phyloP scores from a whole-genome alignment of 2,113 vertebrate species.

The Ammospiza nelsoni region DNA sequence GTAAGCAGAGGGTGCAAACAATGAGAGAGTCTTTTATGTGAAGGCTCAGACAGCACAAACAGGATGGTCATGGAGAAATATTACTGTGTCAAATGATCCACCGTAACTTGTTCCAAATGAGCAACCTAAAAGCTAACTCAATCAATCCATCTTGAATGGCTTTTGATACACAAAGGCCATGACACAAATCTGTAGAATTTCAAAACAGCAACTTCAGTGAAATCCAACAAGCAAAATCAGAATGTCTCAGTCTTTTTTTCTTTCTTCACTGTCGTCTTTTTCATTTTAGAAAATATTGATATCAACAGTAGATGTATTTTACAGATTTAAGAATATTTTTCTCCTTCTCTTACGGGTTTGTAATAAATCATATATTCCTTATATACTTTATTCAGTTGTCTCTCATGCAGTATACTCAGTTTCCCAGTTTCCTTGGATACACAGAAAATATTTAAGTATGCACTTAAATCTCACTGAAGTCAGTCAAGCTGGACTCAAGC shows the following conservation, averaged over 20 bases:
- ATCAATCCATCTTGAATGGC: neutral
- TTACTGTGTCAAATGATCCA: neutral
- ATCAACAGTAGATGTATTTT: neutral
- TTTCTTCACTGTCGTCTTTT: neutral
- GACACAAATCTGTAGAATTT: neutral
- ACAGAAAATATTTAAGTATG: neutral
- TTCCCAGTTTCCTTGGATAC: neutral
- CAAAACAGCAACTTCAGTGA: neutral
- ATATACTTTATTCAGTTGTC: neutral
- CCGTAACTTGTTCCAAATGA: neutral
- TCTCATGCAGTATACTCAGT: neutral
- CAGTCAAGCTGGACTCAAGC: neutral
- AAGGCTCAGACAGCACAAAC: constrained; percentile 13
- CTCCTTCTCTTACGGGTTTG: neutral
- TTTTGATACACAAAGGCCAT: neutral
- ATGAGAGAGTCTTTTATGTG: constrained; percentile 13
- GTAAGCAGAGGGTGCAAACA: constrained; percentile 11
- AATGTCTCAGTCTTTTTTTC: neutral
- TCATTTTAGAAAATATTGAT: neutral
- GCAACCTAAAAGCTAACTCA: neutral
- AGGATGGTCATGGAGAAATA: neutral
- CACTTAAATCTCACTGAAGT: constrained; percentile 4
- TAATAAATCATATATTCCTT: neutral
- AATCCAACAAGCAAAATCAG: neutral
- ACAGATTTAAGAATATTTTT: neutral